Percentiles rank a stretch among this genome's conserved stretches.
Evolutionary conservation across 2,113 vertebrate genomes (phyloP).

Genomic region (Entelurus aequoreus): DNA sequence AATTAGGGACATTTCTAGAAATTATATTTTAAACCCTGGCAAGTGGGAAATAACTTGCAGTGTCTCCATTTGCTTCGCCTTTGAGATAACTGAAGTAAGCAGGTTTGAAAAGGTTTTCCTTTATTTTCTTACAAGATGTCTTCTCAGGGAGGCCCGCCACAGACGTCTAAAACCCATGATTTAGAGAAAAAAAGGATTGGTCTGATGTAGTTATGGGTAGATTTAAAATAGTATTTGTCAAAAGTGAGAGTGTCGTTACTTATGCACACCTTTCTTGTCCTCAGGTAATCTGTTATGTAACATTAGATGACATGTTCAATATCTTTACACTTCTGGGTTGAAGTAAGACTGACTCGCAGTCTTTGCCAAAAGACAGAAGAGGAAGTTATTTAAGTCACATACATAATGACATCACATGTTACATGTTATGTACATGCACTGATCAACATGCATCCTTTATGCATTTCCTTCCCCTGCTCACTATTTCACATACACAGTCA

Average conservation of each 20-base stretch:
- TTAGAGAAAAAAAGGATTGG: too few species aligned
- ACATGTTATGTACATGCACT: constrained; percentile 15
- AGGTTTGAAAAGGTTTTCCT: too few species aligned
- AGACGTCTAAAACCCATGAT: too few species aligned
- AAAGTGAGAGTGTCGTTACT: background rate
- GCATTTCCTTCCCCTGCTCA: constrained; percentile 37
- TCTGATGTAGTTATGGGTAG: too few species aligned
- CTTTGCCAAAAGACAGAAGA: constrained; percentile 20
- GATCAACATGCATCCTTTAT: constrained; percentile 39
- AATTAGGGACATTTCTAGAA: too few species aligned
- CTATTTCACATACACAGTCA: constrained; percentile 42
- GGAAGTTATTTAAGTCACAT: constrained; percentile 6
- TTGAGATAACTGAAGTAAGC: too few species aligned
- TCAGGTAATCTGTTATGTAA: background rate
- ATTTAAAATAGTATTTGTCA: background rate
- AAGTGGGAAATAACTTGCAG: too few species aligned
- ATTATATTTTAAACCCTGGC: too few species aligned
- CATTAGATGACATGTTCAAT: background rate
- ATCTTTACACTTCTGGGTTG: background rate
- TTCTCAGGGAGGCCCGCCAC: too few species aligned
- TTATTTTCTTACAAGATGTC: too few species aligned
- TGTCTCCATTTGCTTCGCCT: too few species aligned
- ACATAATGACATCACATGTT: constrained; percentile 9
- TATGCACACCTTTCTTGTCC: background rate
- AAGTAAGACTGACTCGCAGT: too few species aligned